phyloP scores from a whole-genome alignment of 2,888 invertebrate genomes.

The Ophion ellenae region DNA sequence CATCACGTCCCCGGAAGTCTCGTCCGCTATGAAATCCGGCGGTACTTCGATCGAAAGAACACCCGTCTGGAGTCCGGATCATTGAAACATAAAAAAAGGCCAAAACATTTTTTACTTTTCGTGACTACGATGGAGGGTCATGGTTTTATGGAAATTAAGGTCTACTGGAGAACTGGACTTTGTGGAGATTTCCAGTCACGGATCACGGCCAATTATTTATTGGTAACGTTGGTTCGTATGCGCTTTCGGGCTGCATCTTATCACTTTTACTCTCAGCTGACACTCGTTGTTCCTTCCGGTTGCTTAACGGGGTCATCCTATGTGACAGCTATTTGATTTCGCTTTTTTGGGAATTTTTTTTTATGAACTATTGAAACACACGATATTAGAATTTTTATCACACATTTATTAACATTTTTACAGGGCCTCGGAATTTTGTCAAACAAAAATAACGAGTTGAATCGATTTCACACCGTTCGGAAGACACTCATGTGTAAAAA shows the following conservation, averaged over 20 bases:
- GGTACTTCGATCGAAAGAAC: conserved; percentile 94
- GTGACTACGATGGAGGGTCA: not conserved
- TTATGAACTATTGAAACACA: no score
- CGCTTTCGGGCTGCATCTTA: not conserved
- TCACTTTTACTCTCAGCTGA: not conserved
- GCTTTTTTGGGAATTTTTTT: no score
- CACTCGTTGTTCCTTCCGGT: not conserved
- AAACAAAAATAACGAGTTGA: no score
- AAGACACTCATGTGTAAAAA: no score
- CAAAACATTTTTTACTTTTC: not conserved
- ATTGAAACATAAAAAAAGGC: conserved; percentile 46
- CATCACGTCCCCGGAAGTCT: conserved; percentile 95
- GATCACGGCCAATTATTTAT: no score
- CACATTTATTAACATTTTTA: no score
- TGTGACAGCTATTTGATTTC: no score
- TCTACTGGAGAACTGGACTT: no score
- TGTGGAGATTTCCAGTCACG: no score
- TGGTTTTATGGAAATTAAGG: not conserved
- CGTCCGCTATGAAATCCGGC: conserved; percentile 94
- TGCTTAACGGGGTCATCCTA: not conserved
- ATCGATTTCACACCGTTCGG: no score
- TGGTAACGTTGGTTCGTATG: not conserved
- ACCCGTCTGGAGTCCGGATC: conserved; percentile 88
- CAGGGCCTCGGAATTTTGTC: no score
- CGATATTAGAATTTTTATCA: no score